Percentiles rank a stretch among this genome's conserved stretches.
Evolutionary conservation across 1,140 invertebrate species (phyloP).

Genomic region (Pseudobourletiella spinata): DNA sequence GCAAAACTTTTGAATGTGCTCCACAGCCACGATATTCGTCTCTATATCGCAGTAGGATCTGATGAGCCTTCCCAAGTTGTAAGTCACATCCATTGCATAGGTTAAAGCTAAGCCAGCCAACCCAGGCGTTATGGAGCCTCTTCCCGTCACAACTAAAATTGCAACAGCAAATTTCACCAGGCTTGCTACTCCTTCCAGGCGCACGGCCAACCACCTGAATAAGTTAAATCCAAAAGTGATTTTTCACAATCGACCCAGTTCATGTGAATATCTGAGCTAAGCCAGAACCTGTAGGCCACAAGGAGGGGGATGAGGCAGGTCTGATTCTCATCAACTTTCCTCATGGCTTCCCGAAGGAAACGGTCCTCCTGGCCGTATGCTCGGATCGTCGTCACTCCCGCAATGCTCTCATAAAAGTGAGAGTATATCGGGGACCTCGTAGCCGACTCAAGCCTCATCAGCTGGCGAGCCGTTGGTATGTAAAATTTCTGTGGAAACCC

Average conservation of each 20-base stretch:
- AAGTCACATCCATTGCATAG: slow-evolving; percentile 60
- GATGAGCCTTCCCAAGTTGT: slow-evolving; percentile 92
- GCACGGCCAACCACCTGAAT: slow-evolving; percentile 50
- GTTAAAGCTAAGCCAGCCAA: slow-evolving; percentile 48
- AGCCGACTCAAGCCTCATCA: slow-evolving; percentile 91
- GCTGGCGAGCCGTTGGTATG: slow-evolving; percentile 78
- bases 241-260: too few relatives aligned
- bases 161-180: slow-evolving; percentile 44
- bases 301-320: slow-evolving; percentile 41
- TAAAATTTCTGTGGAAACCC: slow-evolving; percentile 72
- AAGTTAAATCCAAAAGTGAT: too few relatives aligned
- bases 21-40: slow-evolving; percentile 95
- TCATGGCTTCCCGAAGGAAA: slow-evolving; percentile 39
- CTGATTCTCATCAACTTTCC: slow-evolving; percentile 41
- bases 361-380: slow-evolving; percentile 31
- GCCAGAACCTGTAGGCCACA: slow-evolving; percentile 45
- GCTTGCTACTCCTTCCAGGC: slow-evolving; percentile 46
- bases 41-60: slow-evolving; percentile 94
- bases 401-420: slow-evolving; percentile 71
- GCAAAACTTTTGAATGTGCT: slow-evolving; percentile 92
- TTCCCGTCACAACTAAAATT: slow-evolving; percentile 44
- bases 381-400: slow-evolving; percentile 38
- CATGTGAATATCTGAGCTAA: too few relatives aligned
- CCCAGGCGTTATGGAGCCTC: slow-evolving; percentile 42
- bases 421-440: slow-evolving; percentile 95